Base-by-base conservation (phyloP, 30 jellyfish, hydroid and myxozoan species). In the Pelagia noctiluca region DNA sequence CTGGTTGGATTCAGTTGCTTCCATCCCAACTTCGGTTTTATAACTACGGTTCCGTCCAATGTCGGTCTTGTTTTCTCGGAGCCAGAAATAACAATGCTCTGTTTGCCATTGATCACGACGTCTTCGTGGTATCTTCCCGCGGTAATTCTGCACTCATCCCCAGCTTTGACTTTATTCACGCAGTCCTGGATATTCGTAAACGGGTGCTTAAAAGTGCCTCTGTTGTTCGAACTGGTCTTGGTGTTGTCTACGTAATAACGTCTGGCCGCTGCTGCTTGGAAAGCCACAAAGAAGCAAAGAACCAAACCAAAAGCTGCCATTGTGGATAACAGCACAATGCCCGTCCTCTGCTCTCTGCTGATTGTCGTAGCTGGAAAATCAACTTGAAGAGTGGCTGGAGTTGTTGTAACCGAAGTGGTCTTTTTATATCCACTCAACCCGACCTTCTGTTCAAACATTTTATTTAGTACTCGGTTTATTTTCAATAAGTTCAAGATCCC, bases 51-150 rank as follows among this genome's bases (percentile, higher is more conserved):
- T 50, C 88, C 88, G 1, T 76, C 88, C 0, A 76, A 31, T 2
- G 26, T 19, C 21, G 88, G 88, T 48, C 88, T 74, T 28, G 50
- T 80, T 19, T 76, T 62, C 53, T 34, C 35, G 78, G 23, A 76
- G 21, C 88, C 88, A 22, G 52, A 8, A 0, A 76, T 76, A 57
- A 76, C 82, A 54, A 50, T 76, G 18, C 88, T 80, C 24, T 76
- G 63, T 33, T 46, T 46, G 22, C 78, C 78, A 19, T 29, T 33
- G 52, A 76, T 37, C 22, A 35, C 35, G 25, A 76, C 37, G 19
- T 76, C 62, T 42, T 76, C 88, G 78, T 76, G 88, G 7, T 76
- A 76, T 36, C 52, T 30, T 22, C 88, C 88, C 29, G 22, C 77
- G 22, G 62, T 74, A 1, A 76, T 76, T 12, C 36, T 54, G 34